Evolutionary conservation across 2,113 vertebrate genomes (phyloP).

Genomic region (Forbesichthys agassizii): DNA sequence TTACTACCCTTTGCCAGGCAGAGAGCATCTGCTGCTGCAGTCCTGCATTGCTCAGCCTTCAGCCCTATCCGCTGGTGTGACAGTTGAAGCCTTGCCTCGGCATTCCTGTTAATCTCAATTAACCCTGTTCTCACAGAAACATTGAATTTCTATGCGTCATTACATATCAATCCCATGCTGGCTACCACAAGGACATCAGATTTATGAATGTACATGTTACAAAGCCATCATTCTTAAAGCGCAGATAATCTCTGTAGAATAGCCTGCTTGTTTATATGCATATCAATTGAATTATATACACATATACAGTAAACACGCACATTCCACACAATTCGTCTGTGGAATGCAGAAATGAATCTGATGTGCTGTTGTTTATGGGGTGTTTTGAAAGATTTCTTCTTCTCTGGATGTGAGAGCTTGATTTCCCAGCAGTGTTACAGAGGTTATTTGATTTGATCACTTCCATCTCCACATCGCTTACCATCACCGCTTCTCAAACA

Average conservation of each 20-base stretch:
- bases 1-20: conserved; percentile 10
- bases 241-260: background rate
- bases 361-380: conserved; percentile 33
- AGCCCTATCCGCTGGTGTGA: background rate
- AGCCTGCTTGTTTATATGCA: too few species aligned
- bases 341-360: background rate
- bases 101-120: background rate
- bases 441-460: conserved; percentile 29
- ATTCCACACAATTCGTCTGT: conserved; percentile 2
- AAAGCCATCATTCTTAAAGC: background rate
- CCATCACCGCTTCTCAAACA: background rate
- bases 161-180: background rate
- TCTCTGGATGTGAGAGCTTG: conserved; percentile 27
- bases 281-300: background rate
- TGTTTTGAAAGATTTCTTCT: conserved; percentile 5
- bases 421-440: conserved; percentile 58
- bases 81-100: background rate
- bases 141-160: conserved; percentile 3
- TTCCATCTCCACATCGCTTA: background rate
- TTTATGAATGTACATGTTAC: conserved; percentile 3
- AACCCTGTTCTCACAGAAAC: background rate
- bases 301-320: background rate
- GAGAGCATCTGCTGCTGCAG: conserved; percentile 13
- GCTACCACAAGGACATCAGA: background rate
- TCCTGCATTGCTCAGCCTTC: conserved; percentile 2